Evolutionary conservation across 2,797 vertebrate genomes (phyloP).

Genomic region (Amblyraja radiata): DNA sequence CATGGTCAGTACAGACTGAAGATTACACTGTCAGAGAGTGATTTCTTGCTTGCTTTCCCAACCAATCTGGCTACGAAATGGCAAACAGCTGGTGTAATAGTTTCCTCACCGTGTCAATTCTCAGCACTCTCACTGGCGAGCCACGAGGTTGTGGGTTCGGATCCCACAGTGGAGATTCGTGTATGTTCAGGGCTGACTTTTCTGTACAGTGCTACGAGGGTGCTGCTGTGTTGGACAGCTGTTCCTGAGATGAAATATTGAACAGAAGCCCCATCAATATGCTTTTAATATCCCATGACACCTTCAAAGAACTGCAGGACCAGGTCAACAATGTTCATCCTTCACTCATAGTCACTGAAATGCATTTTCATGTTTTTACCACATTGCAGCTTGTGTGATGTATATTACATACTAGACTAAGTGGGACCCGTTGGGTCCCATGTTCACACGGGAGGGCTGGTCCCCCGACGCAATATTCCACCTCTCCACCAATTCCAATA

Average conservation of each 20-base stretch:
- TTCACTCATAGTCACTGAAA: not conserved
- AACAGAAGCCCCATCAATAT: not conserved
- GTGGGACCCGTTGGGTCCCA: no score
- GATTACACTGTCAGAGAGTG: no score
- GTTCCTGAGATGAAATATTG: not conserved
- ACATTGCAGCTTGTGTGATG: not conserved
- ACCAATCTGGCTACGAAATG: no score
- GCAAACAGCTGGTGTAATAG: no score
- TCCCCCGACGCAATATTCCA: no score
- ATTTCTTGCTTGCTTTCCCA: no score
- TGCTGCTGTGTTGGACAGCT: not conserved
- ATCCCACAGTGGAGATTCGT: not conserved
- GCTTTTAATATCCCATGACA: not conserved
- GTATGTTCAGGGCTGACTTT: not conserved
- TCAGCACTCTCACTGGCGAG: not conserved
- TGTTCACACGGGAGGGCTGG: no score
- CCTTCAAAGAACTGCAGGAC: no score
- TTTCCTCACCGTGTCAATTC: not conserved
- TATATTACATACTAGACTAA: no score
- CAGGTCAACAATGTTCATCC: not conserved
- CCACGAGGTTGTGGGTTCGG: not conserved
- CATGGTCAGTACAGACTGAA: no score
- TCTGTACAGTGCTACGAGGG: not conserved
- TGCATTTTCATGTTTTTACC: not conserved
- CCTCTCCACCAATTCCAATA: no score